phyloP scores from a whole-genome alignment of 2,797 vertebrate species.

The Poeciliopsis gracilis region DNA sequence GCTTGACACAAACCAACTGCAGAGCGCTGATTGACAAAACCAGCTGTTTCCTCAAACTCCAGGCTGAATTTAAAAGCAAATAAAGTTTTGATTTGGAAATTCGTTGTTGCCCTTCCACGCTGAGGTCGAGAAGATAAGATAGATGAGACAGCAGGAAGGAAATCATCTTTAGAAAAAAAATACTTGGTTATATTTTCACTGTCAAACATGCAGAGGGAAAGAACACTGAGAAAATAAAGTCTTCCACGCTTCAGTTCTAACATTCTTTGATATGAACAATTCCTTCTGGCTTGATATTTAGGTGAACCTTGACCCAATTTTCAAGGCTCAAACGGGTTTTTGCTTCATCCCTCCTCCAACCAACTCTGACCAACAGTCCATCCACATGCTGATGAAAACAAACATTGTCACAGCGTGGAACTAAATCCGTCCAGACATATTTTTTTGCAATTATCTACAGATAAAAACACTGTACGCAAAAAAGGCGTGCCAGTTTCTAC shows the following conservation, averaged over 20 bases:
- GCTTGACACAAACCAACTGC: not conserved
- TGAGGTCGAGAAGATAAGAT: not conserved
- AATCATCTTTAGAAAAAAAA: not conserved
- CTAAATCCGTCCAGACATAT: not conserved
- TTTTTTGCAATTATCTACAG: not conserved
- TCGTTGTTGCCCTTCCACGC: not conserved
- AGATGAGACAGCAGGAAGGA: not conserved
- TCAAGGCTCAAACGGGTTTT: not conserved
- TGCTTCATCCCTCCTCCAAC: too few relatives aligned
- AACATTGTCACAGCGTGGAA: not conserved
- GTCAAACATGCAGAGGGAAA: not conserved
- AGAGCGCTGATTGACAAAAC: not conserved
- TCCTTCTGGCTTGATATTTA: not conserved
- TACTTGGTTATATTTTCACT: not conserved
- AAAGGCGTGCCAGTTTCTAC: not conserved
- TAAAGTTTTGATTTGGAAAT: not conserved
- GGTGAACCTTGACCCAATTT: not conserved
- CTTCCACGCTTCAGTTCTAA: not conserved
- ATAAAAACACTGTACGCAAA: not conserved
- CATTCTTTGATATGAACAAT: not conserved
- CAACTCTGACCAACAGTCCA: not conserved
- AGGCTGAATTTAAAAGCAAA: not conserved
- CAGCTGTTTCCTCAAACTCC: not conserved
- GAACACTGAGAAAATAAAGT: not conserved
- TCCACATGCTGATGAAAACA: not conserved